Percentiles rank a stretch among this genome's conserved stretches.
phyloP scores from a whole-genome alignment of 2,797 vertebrate species.

The Gastrophryne carolinensis region DNA sequence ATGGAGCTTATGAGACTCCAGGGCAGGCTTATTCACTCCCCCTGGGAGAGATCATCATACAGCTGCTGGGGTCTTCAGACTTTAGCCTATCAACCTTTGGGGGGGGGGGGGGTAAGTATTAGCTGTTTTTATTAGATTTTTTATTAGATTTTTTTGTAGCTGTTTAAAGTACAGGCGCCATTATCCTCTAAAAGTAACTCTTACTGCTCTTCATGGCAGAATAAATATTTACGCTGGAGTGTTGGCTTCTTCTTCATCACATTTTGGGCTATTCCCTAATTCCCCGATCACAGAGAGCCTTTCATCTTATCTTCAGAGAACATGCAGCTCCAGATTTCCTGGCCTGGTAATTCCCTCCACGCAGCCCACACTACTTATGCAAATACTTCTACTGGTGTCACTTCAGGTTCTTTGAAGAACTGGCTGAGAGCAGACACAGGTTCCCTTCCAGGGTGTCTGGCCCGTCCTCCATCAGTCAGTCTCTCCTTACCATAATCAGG shows the following conservation, averaged over 20 bases:
- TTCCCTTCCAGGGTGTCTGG: too few species aligned
- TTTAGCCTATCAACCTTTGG: too few species aligned
- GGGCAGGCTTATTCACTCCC: too few species aligned
- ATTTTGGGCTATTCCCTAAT: conserved; percentile 2
- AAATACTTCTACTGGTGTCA: conserved; percentile 1
- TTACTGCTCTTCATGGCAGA: too few species aligned
- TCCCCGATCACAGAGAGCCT: background rate
- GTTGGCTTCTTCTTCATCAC: background rate
- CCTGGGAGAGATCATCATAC: too few species aligned
- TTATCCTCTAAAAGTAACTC: too few species aligned
- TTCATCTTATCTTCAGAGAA: conserved; percentile 37
- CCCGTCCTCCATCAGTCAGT: background rate
- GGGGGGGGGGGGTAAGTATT: too few species aligned
- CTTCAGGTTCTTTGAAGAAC: background rate
- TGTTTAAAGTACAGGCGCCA: too few species aligned
- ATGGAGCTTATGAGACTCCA: too few species aligned
- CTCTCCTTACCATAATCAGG: background rate
- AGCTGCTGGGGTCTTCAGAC: too few species aligned
- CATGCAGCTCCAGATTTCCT: background rate
- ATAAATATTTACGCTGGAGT: background rate
- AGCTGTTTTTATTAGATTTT: too few species aligned
- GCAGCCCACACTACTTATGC: conserved; percentile 11
- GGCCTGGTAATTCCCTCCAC: conserved; percentile 6
- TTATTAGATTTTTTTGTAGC: too few species aligned
- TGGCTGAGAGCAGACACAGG: background rate